Percentiles rank a stretch among this genome's conserved stretches.
phyloP scores from a whole-genome alignment of 2,113 vertebrate genomes.

The Hystrix cristata region DNA sequence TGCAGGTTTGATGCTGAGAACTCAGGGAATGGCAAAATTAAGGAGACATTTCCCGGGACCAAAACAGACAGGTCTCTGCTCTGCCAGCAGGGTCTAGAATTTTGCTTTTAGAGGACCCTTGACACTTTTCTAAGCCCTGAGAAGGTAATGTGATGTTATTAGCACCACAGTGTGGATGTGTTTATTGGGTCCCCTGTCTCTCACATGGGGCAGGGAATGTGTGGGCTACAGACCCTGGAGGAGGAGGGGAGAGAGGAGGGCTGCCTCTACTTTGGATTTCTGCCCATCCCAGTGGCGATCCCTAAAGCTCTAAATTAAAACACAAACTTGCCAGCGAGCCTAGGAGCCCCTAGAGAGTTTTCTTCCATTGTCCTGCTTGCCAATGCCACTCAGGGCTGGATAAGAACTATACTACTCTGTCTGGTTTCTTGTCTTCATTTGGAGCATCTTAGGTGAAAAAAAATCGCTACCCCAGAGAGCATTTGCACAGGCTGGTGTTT shows the following conservation, averaged over 20 bases:
- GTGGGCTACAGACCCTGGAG: background rate
- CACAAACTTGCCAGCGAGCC: background rate
- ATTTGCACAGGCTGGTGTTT: background rate
- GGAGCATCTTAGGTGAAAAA: background rate
- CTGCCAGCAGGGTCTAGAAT: background rate
- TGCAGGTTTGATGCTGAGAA: background rate
- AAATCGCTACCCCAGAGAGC: background rate
- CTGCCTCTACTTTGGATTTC: background rate
- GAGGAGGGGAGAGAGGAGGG: background rate
- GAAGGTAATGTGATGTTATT: background rate
- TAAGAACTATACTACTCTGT: background rate
- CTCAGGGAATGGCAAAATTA: background rate
- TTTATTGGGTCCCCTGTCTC: background rate
- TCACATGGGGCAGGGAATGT: background rate
- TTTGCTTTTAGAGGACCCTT: background rate
- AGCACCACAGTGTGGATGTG: too few relatives aligned
- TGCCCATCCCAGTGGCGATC: too few relatives aligned
- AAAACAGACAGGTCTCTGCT: background rate
- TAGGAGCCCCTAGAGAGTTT: background rate
- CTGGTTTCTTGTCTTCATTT: background rate
- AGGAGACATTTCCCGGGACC: background rate
- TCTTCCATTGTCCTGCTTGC: background rate
- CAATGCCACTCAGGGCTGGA: fast-evolving
- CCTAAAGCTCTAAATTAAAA: background rate
- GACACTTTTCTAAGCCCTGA: background rate